Evolutionary conservation across 1,140 invertebrate species (phyloP), one percentile per base, ranked within the genome.

Genomic region (Magallana gigas): DNA sequence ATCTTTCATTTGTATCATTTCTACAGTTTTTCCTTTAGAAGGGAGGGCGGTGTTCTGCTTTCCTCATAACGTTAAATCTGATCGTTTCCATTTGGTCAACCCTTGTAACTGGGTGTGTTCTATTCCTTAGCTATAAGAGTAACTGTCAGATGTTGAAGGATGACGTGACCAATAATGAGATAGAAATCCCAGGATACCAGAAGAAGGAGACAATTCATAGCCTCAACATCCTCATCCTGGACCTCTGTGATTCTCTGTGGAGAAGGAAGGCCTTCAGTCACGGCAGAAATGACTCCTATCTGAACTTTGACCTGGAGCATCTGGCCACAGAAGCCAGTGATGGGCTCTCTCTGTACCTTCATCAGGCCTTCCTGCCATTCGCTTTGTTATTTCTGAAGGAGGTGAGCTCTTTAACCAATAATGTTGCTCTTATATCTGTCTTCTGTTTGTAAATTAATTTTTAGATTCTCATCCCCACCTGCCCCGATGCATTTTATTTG

Each of bases 211-310:
- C 64, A 8, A 71, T 87, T 18, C 76, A 76, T 11, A 62, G n/a
- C 12, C 82, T 87, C 29, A 91, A 91, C 76, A 83, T 87, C 48
- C 68, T 91, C 16, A 89, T 91, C 56, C 56, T 89, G 29, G 88
- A 89, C 60, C 68, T 89, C 4, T 88, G 87, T 57, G 88, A 91
- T 84, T 83, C 87, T 8, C 85, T 91, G 81, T 89, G 88, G 87
- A 86, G 87, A 23, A 88, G 88, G 48, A 88, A 86, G 48, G 84
- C 86, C 6, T 89, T 89, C 68, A 89, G 18, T n/a, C 80, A 57
- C 36, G 83, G 18, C 60, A 59, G 48, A 12, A 87, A 16, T 8
- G 68, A 81, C 56, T 83, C 29, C 18, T 88, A 84, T 36, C 86
- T 76, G 60, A 36, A 84, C 83, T 87, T 83, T 81, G 82, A 83